These are phyloP conservation scores for Aulostomus chinensis DNA, from an alignment of 2,797 vertebrate species.

Conservation along the genomic window DNA sequence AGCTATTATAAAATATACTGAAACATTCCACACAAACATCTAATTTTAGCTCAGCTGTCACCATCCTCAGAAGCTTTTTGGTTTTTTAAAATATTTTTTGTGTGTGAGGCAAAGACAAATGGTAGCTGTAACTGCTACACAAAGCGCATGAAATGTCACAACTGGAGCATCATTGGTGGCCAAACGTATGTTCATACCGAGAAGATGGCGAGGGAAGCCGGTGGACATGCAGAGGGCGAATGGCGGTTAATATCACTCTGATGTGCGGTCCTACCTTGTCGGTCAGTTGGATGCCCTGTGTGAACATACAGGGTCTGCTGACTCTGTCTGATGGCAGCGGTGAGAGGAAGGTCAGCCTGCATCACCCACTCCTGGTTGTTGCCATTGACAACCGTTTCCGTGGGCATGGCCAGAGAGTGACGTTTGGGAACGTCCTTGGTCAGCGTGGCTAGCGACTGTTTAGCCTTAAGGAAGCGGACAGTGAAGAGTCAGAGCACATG, in stretches of 20 bases:
- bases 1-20: too few species aligned
- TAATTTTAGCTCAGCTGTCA: slow-evolving; percentile 6
- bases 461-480: slow-evolving; percentile 82
- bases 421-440: slow-evolving; percentile 98
- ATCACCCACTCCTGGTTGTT: slow-evolving; percentile 99
- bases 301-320: slow-evolving; percentile 96
- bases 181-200: slow-evolving; percentile 24
- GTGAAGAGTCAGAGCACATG: slow-evolving; percentile 15
- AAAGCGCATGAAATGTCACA: slow-evolving; percentile 48
- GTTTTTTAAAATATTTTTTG: too few species aligned
- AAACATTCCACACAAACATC: too few species aligned
- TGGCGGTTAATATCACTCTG: not conserved
- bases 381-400: slow-evolving; percentile 94
- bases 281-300: slow-evolving; percentile 88
- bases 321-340: slow-evolving; percentile 97
- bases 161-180: slow-evolving; percentile 18
- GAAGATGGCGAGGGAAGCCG: slow-evolving; percentile 42
- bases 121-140: slow-evolving; percentile 18
- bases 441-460: slow-evolving; percentile 95
- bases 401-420: slow-evolving; percentile 96
- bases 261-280: slow-evolving; percentile 87
- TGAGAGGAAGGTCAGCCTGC: slow-evolving; percentile 96
- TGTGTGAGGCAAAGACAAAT: slow-evolving; percentile 8
- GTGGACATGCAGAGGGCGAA: too few species aligned
- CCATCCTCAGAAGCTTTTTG: not conserved